Evolutionary conservation across 2,888 invertebrate genomes (phyloP).

Genomic region (Vandiemenella viatica): DNA sequence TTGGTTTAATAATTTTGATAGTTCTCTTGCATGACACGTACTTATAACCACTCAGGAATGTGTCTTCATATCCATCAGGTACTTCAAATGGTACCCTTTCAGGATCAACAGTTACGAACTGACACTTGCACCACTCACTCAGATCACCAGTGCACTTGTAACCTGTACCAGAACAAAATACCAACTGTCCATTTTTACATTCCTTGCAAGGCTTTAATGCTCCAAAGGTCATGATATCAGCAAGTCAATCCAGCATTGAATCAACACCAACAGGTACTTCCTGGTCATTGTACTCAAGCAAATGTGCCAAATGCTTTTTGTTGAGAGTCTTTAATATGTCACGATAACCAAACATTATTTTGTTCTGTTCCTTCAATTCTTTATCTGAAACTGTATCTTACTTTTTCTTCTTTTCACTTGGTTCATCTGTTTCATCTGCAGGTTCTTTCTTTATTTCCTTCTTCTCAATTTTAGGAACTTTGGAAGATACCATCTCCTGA

Average conservation of each 20-base stretch:
- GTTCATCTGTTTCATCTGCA: constrained; percentile 35
- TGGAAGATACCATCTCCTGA: too few relatives aligned
- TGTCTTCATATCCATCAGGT: constrained; percentile 41
- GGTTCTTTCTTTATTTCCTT: not conserved
- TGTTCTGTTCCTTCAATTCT: constrained; percentile 54
- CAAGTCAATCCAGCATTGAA: constrained; percentile 57
- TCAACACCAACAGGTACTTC: constrained; percentile 48
- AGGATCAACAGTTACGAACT: constrained; percentile 53
- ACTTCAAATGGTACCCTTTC: constrained; percentile 52
- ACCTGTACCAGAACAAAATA: constrained; percentile 48
- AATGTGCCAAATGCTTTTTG: constrained; percentile 41
- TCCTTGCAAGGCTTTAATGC: constrained; percentile 58
- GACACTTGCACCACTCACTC: constrained; percentile 84
- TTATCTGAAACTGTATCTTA: constrained; percentile 40
- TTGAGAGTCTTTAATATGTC: constrained; percentile 44
- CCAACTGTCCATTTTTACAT: constrained; percentile 60
- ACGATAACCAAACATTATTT: constrained; percentile 47
- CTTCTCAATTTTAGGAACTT: too few relatives aligned
- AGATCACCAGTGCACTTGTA: constrained; percentile 74
- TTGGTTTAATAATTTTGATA: too few relatives aligned
- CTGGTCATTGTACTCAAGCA: constrained; percentile 62
- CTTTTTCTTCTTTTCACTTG: constrained; percentile 44
- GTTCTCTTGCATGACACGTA: too few relatives aligned
- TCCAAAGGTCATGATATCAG: constrained; percentile 84
- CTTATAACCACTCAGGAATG: constrained; percentile 40